Conservation (phyloP, 1,140 invertebrate genomes). For the Brachionus asplanchnoidis region DNA sequence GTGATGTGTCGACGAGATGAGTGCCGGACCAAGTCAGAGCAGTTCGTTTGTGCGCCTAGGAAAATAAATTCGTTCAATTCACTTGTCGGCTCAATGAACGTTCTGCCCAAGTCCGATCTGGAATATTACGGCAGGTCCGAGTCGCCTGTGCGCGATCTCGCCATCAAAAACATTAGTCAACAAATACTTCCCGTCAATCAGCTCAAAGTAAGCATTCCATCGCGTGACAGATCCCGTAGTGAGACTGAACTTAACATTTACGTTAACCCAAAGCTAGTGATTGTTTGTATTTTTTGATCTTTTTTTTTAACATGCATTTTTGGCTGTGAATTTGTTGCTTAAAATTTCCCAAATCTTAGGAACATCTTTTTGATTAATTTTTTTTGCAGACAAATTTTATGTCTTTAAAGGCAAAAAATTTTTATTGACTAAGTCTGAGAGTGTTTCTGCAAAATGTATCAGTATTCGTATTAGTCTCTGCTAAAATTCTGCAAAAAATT, state of each 20-base stretch:
- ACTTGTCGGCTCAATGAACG: slow-evolving; percentile 1
- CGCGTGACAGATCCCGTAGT: slow-evolving; percentile 36
- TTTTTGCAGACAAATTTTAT: no score
- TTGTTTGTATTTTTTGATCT: slow-evolving; percentile 35
- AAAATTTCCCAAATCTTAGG: no score
- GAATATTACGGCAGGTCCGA: background rate
- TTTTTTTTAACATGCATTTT: background rate
- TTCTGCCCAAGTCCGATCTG: slow-evolving; percentile 1
- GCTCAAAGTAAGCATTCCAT: slow-evolving; percentile 39
- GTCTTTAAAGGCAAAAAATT: no score
- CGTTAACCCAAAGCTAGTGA: slow-evolving; percentile 26
- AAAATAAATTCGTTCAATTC: slow-evolving; percentile 25
- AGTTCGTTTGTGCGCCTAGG: background rate
- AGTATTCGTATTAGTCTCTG: no score
- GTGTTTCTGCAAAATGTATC: no score
- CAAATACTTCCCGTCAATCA: slow-evolving; percentile 41
- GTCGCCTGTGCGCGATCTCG: background rate
- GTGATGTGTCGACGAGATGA: slow-evolving; percentile 21
- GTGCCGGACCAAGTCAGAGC: slow-evolving; percentile 8
- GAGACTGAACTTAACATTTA: slow-evolving; percentile 39
- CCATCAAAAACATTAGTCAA: slow-evolving; percentile 25
- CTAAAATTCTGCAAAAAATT: no score
- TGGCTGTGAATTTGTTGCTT: background rate
- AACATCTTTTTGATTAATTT: no score
- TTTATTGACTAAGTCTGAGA: no score